A percentile compares a stretch with the other conserved stretches of the same genome.
Evolutionary conservation across 2,888 invertebrate genomes (phyloP).

Genomic region (Nephrotoma flavescens): DNA sequence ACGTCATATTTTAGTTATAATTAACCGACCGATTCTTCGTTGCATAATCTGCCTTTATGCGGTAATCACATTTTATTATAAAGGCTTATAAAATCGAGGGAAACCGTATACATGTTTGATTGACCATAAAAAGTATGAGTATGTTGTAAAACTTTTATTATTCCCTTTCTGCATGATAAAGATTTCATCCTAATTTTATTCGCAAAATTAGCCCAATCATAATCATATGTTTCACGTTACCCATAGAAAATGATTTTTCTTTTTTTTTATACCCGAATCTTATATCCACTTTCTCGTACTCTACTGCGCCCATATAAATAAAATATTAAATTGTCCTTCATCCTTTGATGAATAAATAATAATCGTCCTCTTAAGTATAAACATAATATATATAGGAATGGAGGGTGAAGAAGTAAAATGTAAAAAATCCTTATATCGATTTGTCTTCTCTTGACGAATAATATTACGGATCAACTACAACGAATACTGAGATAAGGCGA

Average conservation of each 20-base stretch:
- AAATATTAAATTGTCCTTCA: neutral
- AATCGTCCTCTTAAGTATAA: neutral
- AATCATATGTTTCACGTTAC: neutral
- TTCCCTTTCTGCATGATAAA: neutral
- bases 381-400: neutral
- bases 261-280: neutral
- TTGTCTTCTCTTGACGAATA: neutral
- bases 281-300: neutral
- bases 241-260: neutral
- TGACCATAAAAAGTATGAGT: neutral
- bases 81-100: no score
- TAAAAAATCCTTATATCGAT: neutral
- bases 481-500: neutral
- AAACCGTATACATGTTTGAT: no score
- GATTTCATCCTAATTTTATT: neutral
- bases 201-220: neutral
- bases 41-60: no score
- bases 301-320: neutral
- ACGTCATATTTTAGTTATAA: no score
- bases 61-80: no score
- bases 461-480: neutral
- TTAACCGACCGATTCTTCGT: no score
- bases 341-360: neutral
- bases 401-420: neutral
- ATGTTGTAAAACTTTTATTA: neutral